These are phyloP conservation scores for Podarcis muralis DNA, from an alignment of 2,113 vertebrate species.

Conservation along the genomic window DNA sequence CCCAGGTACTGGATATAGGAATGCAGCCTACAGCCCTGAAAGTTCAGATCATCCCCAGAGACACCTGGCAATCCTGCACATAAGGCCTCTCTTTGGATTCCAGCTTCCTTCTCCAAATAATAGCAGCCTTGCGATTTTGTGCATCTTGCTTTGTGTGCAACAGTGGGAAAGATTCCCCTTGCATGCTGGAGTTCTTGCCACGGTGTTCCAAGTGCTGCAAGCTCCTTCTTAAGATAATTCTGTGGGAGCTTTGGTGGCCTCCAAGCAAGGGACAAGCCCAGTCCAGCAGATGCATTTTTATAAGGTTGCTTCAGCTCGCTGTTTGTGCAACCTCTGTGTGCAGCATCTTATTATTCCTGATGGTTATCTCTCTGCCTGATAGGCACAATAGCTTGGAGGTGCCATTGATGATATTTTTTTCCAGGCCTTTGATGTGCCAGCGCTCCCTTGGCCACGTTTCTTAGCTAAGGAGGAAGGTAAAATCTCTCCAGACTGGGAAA, in stretches of 20 bases:
- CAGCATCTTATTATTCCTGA: conserved; percentile 71
- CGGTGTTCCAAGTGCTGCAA: conserved; percentile 59
- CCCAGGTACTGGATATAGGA: no score
- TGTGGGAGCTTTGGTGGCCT: conserved; percentile 65
- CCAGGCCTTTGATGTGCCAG: conserved; percentile 70
- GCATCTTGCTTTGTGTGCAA: conserved; percentile 60
- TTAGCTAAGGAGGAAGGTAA: conserved; percentile 49
- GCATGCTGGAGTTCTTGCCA: conserved; percentile 52
- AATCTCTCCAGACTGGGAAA: conserved; percentile 38
- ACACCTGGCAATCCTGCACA: neutral
- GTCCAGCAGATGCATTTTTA: conserved; percentile 59
- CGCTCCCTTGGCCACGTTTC: conserved; percentile 59
- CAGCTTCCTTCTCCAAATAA: conserved; percentile 50
- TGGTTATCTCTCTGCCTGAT: conserved; percentile 71
- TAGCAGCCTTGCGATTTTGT: conserved; percentile 23
- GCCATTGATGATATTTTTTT: conserved; percentile 68
- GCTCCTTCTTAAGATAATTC: conserved; percentile 39
- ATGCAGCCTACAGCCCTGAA: neutral
- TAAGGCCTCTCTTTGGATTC: conserved; percentile 41
- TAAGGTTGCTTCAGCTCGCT: conserved; percentile 66
- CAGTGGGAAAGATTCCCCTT: conserved; percentile 44
- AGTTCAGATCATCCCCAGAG: neutral
- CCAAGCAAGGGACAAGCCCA: conserved; percentile 65
- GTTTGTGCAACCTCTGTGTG: conserved; percentile 70
- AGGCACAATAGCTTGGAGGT: conserved; percentile 72